Base-by-base conservation (phyloP, 2,113 vertebrate genomes). In the Chitala chitala region DNA sequence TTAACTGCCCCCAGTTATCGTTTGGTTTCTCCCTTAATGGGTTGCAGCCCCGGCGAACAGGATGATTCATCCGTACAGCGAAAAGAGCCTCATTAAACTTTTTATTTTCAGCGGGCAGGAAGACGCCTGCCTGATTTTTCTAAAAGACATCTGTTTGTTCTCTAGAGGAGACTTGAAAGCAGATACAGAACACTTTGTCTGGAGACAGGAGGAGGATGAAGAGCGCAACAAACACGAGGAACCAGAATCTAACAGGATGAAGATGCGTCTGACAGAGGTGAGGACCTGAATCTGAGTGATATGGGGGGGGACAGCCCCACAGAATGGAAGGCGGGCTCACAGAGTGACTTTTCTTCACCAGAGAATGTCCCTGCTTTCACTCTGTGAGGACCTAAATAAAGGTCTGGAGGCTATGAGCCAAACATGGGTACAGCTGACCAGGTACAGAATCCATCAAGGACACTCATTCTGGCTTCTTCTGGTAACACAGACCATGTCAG, bases 91-190 rank as follows among this genome's bases (percentile, higher is more conserved):
- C 75, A 38, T 75, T 81, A 80, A 76, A 54, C 44, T n/a, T 68
- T 74, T 53, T 51, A 66, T 74, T 74, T 54, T 33, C 38, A 31
- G 20, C 56, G 59, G 66, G 64, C 66, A 70, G 76, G 55, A 59
- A 70, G 56, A 33, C 55, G 58, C 36, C 20, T 38, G 61, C 69
- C 38, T 68, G 31, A 44, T 76, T 80, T 69, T n/a, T 54, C 59
- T 31, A 33, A 48, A 70, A 13, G 38, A 79, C 80, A 82, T 82
- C 76, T 84, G 81, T 72, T 82, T 78, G 75, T 73, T 50, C 71
- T 81, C 81, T 76, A 74, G 48, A 3, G 15, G 53, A 10, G 33
- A 24, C 70, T 59, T 42, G 63, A 22, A 76, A 50, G 63, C 8
- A 24, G 56, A 70, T 20, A 64, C 71, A 24, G 31, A 59, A 69